Percentiles rank a stretch among this genome's conserved stretches.
phyloP scores from a whole-genome alignment of 2,113 vertebrate genomes.

The Macrotis lagotis region DNA sequence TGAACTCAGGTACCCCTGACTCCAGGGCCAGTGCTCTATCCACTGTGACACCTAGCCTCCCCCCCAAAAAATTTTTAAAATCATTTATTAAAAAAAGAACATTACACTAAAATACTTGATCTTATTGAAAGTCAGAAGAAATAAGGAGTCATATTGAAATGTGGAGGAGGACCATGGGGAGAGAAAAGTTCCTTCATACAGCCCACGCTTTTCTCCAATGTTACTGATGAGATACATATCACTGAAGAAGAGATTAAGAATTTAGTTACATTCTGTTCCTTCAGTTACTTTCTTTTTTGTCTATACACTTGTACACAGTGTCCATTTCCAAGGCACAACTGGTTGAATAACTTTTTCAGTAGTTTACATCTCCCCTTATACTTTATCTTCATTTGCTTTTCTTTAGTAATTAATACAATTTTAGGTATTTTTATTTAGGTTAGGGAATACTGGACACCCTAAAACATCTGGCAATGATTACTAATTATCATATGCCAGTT shows the following conservation, averaged over 20 bases:
- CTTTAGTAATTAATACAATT: neutral
- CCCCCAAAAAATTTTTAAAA: too few relatives aligned
- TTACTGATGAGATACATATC: constrained; percentile 88
- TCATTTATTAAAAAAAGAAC: too few relatives aligned
- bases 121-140: constrained; percentile 89
- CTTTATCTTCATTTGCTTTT: neutral
- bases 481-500: neutral
- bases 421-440: neutral
- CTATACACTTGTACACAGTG: neutral
- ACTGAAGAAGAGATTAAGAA: constrained; percentile 88
- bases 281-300: neutral
- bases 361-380: neutral
- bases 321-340: neutral
- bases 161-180: constrained; percentile 82
- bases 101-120: constrained; percentile 86
- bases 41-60: too few relatives aligned
- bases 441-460: neutral
- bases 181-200: constrained; percentile 88
- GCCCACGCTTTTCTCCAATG: constrained; percentile 89
- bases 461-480: neutral
- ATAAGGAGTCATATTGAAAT: constrained; percentile 89
- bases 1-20: too few relatives aligned
- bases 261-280: constrained; percentile 8
- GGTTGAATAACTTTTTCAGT: neutral
- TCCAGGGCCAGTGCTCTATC: too few relatives aligned